These are phyloP conservation scores for Polydrusus cervinus DNA, from an alignment of 2,888 invertebrate genomes.

Conservation along the genomic window DNA sequence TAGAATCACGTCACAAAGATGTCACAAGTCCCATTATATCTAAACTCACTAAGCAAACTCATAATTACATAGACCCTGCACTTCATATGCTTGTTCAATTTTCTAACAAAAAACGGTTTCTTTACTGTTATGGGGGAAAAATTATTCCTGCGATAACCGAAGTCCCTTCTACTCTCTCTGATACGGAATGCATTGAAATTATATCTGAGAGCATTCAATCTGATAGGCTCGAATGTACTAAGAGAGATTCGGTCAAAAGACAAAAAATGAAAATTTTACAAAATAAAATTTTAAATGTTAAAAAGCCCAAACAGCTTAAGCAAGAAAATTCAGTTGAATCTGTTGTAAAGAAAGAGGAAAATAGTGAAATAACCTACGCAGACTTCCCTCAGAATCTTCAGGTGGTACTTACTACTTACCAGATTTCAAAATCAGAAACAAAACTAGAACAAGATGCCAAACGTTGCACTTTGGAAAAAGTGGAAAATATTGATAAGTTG, in stretches of 20 bases:
- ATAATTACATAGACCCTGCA: conserved; percentile 55
- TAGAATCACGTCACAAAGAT: conserved; percentile 6
- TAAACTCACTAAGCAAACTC: conserved; percentile 14
- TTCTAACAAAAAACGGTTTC: conserved; percentile 40
- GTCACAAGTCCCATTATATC: conserved; percentile 1
- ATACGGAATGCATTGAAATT: neutral
- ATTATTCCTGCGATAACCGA: conserved; percentile 44
- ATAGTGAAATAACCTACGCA: neutral
- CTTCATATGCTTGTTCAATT: conserved; percentile 53
- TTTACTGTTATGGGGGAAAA: conserved; percentile 53
- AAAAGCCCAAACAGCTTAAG: neutral
- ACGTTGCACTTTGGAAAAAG: neutral
- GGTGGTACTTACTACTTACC: neutral
- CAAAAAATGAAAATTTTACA: conserved; percentile 18
- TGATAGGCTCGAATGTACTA: neutral
- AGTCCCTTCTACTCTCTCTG: conserved; percentile 16
- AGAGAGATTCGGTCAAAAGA: conserved; percentile 16
- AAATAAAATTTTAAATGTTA: conserved; percentile 24
- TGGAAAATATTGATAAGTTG: neutral
- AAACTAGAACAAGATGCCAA: too few relatives aligned
- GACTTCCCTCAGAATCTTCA: conserved; percentile 39
- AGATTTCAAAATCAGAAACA: neutral
- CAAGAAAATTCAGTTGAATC: neutral
- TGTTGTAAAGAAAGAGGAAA: neutral
- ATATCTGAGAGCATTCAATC: neutral